A percentile compares a stretch with the other conserved stretches of the same genome.
Conservation (phyloP, 2,797 vertebrate species). For the Poecilia gillii region DNA sequence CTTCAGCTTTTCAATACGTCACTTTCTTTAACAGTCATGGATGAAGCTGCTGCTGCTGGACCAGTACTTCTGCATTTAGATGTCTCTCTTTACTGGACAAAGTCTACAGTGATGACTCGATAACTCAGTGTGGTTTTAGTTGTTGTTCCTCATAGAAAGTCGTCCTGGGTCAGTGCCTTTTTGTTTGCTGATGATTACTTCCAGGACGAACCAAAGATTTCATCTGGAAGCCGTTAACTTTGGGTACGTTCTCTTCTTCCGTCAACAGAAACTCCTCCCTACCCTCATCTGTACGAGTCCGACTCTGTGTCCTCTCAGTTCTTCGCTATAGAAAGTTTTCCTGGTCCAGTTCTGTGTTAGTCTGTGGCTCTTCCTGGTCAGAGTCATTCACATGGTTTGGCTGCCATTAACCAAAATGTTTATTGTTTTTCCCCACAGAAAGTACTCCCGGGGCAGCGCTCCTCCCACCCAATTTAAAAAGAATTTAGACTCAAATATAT, state of each 20-base stretch:
- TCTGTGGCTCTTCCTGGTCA: neutral
- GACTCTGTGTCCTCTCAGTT: neutral
- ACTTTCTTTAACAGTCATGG: no score
- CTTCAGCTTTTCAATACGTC: neutral
- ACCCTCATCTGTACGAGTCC: neutral
- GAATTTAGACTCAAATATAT: neutral
- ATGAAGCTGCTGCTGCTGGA: no score
- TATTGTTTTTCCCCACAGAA: neutral
- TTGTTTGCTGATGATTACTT: neutral
- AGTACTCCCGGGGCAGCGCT: neutral
- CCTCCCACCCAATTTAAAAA: no score
- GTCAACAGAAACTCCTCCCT: neutral
- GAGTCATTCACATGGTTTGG: neutral
- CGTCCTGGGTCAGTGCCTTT: neutral
- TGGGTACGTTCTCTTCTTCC: neutral
- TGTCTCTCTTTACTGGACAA: no score
- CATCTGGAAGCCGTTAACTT: neutral
- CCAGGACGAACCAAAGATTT: neutral
- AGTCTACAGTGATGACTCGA: no score
- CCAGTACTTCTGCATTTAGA: no score
- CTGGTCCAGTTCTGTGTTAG: neutral
- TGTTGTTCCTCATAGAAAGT: neutral
- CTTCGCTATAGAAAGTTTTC: neutral
- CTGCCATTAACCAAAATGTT: neutral
- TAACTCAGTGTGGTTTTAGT: no score